A percentile compares a stretch with the other conserved stretches of the same genome.
Conservation (phyloP, 2,797 vertebrate species). For the Ctenopoma multispine region DNA sequence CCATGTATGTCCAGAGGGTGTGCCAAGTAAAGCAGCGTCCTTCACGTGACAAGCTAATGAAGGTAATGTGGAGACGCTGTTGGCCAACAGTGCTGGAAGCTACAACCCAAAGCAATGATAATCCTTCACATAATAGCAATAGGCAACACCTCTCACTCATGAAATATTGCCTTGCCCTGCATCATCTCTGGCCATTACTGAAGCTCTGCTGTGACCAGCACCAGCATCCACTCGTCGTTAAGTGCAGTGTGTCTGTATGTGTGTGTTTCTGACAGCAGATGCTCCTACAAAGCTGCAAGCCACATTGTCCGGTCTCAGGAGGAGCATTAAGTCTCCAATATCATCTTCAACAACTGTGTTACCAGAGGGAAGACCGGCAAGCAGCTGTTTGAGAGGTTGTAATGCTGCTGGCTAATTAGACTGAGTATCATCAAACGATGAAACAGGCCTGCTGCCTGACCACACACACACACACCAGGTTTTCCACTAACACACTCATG, state of each 20-base stretch:
- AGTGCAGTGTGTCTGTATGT: background rate
- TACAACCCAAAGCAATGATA: background rate
- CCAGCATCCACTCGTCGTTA: conserved; percentile 3
- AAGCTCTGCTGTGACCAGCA: conserved; percentile 2
- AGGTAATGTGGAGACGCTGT: conserved; percentile 4
- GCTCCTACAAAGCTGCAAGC: conserved; percentile 20
- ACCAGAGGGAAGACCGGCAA: conserved; percentile 7
- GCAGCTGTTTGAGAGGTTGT: conserved; percentile 33
- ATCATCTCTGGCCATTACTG: conserved; percentile 1
- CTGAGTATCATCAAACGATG: conserved; percentile 13
- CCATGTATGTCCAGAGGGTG: background rate
- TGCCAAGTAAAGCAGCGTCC: background rate
- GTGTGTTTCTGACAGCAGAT: conserved; percentile 26
- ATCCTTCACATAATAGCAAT: conserved; percentile 1
- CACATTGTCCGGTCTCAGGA: conserved; percentile 5
- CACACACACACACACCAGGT: background rate
- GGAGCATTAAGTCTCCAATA: conserved; percentile 19
- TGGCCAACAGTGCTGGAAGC: background rate
- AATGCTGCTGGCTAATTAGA: conserved; percentile 23
- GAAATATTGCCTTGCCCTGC: conserved; percentile 16
- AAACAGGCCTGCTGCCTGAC: conserved; percentile 2
- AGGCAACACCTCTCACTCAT: conserved; percentile 24
- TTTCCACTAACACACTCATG: background rate
- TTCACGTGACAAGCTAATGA: conserved; percentile 16
- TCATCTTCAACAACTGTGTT: conserved; percentile 30